Percentiles rank a stretch among this genome's conserved stretches.
phyloP scores from a whole-genome alignment of 2,888 invertebrate genomes.

The Elysia crispata region DNA sequence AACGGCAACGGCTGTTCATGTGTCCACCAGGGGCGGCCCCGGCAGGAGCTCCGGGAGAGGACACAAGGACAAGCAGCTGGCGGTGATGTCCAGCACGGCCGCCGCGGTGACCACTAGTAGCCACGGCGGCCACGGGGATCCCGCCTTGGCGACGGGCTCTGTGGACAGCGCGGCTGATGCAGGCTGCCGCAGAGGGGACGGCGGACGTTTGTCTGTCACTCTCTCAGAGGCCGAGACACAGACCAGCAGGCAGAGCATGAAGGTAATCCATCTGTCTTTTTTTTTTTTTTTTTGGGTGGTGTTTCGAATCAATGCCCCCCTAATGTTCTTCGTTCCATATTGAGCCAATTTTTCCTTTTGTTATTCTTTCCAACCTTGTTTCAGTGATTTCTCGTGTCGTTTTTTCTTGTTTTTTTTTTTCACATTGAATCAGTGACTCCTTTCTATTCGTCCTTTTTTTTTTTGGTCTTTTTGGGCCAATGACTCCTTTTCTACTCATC shows the following conservation, averaged over 20 bases:
- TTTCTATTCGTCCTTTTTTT: too few species aligned
- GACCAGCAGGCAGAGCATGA: constrained; percentile 48
- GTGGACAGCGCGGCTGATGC: not conserved
- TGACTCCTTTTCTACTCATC: too few species aligned
- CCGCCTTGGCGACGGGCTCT: not conserved
- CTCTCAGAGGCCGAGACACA: constrained; percentile 54
- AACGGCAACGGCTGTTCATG: constrained; percentile 10
- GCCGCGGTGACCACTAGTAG: not conserved
- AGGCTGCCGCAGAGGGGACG: not conserved
- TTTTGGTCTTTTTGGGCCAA: too few species aligned
- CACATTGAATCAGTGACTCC: too few species aligned
- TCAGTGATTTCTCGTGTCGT: too few species aligned
- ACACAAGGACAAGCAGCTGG: not conserved
- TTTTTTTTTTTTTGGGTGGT: not conserved
- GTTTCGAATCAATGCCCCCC: too few species aligned
- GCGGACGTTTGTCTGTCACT: constrained; percentile 10
- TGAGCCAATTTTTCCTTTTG: not conserved
- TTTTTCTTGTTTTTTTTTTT: too few species aligned
- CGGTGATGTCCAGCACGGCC: constrained; percentile 1
- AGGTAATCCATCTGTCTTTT: constrained; percentile 41
- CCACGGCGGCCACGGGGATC: not conserved
- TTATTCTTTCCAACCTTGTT: too few species aligned
- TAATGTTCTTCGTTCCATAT: too few species aligned
- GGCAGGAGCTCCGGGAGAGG: constrained; percentile 1
- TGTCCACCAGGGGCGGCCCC: constrained; percentile 7